These are phyloP conservation scores for Limnodromus scolopaceus DNA, from an alignment of 2,797 vertebrate genomes.

Conservation along the genomic window DNA sequence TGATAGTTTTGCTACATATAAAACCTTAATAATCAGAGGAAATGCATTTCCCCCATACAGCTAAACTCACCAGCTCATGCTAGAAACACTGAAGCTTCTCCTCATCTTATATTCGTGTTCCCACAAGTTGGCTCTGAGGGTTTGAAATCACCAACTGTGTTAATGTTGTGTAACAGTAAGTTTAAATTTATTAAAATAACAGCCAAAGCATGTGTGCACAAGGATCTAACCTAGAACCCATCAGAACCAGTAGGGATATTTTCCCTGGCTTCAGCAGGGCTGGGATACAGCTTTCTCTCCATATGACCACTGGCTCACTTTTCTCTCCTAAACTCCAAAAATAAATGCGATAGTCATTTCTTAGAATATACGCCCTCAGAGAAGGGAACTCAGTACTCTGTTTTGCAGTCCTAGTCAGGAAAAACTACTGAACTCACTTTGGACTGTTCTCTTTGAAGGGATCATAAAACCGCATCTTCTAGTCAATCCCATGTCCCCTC, in stretches of 20 bases:
- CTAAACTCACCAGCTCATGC: not conserved
- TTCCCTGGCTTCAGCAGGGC: not conserved
- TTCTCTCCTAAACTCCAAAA: not conserved
- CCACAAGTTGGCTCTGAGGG: not conserved
- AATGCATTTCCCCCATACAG: not conserved
- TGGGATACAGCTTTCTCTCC: not conserved
- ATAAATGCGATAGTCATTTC: not conserved
- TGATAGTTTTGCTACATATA: not conserved
- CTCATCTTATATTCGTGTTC: not conserved
- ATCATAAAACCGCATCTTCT: not conserved
- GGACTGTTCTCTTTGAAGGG: not conserved
- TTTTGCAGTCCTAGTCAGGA: not conserved
- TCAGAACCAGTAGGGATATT: not conserved
- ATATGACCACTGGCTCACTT: not conserved
- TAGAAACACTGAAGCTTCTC: not conserved
- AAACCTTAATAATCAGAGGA: constrained; percentile 32
- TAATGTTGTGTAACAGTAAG: not conserved
- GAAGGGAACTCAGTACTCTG: not conserved
- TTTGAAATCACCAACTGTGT: constrained; percentile 8
- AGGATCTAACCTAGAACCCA: not conserved
- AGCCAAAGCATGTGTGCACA: not conserved
- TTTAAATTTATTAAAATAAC: not conserved
- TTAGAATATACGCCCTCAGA: not conserved
- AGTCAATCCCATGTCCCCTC: not conserved
- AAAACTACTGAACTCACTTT: not conserved